Base-by-base conservation (phyloP, 1,140 invertebrate genomes). In the Phenacoccus solenopsis region DNA sequence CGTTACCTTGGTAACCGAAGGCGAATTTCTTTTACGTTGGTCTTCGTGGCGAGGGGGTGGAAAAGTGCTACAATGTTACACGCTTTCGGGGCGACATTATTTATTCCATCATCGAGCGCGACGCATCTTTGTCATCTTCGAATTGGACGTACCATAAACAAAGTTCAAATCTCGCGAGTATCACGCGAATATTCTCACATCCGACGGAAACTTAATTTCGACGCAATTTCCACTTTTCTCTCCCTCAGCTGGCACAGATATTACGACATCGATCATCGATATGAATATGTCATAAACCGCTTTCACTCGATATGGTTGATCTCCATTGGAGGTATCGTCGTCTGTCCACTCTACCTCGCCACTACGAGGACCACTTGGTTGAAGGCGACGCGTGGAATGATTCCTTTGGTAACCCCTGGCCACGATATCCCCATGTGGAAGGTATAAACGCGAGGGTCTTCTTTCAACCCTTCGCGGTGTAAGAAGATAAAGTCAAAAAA, bases 381-480 rank as follows among this genome's bases (percentile, higher is more conserved):
- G 32, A 10, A 10, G 9, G 32, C 32, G n/a, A 38, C n/a, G 32
- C 32, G n/a, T 9, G 32, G 32, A 10, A n/a, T 9, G n/a, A 64
- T 64, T 5, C 22, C 5, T 64, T 64, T 64, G 22, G 10, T 49
- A 64, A 64, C 59, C 59, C 59, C 59, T 64, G 59, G 22, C 9
- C 30, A 22, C 25, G 25, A 64, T 64, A 64, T 64, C 4, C 59
- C 59, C 59, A 64, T 64, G 59, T 64, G 59, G 10, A 64, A 64
- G 59, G 59, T 64, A 64, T 64, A 64, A 64, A 24, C 59, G 22
- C 21, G 21, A 64, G 59, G 59, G 59, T 64, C 25, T 27, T n/a
- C n/a, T n/a, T n/a, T 24, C 59, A 64, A 64, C 59, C 59, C 59
- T 64, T 64, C 59, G 25, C 59, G 59, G 22, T 27, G 20, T 59